Conservation (phyloP, 2,113 vertebrate genomes). For the Gnathonemus echidnorhynchus region DNA sequence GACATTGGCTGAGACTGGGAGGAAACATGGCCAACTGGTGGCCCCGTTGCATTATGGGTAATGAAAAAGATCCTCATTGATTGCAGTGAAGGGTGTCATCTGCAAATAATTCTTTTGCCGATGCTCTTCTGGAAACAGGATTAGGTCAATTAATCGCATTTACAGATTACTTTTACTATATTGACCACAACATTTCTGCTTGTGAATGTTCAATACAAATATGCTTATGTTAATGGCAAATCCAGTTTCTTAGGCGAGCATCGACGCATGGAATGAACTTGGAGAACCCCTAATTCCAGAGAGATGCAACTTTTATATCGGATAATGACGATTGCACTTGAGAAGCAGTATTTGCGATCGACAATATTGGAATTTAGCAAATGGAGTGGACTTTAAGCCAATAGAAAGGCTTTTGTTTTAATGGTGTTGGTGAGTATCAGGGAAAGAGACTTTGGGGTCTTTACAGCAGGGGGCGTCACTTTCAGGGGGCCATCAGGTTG, state of each 20-base stretch:
- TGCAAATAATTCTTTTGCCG: slow-evolving; percentile 56
- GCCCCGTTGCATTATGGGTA: slow-evolving; percentile 32
- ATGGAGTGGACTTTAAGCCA: neutral
- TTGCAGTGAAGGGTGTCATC: slow-evolving; percentile 46
- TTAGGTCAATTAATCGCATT: slow-evolving; percentile 84
- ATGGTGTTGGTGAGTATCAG: neutral
- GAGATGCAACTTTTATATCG: slow-evolving; percentile 32
- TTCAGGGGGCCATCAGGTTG: neutral
- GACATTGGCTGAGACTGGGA: neutral
- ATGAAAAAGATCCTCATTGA: slow-evolving; percentile 45
- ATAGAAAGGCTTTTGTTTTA: slow-evolving; percentile 12
- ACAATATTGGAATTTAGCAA: slow-evolving; percentile 10
- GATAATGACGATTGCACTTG: slow-evolving; percentile 20
- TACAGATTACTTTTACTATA: slow-evolving; percentile 73
- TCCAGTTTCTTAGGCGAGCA: slow-evolving; percentile 75
- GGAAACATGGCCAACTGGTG: neutral
- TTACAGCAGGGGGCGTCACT: neutral
- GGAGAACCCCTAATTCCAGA: slow-evolving; percentile 38
- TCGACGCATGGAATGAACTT: slow-evolving; percentile 52
- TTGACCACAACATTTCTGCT: slow-evolving; percentile 67
- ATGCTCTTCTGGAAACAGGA: slow-evolving; percentile 71
- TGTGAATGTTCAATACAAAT: slow-evolving; percentile 80
- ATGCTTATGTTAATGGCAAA: slow-evolving; percentile 68
- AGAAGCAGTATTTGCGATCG: slow-evolving; percentile 18
- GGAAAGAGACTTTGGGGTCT: neutral